phyloP scores from a whole-genome alignment of 2,888 invertebrate species.

The Acronicta psi region DNA sequence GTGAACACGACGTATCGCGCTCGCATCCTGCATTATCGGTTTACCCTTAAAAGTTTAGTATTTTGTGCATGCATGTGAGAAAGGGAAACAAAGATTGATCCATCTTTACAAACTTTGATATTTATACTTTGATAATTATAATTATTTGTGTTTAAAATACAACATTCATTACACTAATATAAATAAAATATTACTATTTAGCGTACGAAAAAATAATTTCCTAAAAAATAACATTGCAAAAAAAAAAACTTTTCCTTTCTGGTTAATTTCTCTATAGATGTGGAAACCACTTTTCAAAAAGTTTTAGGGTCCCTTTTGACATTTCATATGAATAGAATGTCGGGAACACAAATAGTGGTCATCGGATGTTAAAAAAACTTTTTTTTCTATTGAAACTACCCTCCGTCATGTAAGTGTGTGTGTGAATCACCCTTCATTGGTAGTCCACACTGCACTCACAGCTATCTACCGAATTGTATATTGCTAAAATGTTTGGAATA shows the following conservation, averaged over 20 bases:
- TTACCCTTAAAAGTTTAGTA: too few relatives aligned
- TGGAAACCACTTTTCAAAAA: background rate
- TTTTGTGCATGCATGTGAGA: too few relatives aligned
- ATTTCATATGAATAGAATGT: conserved; percentile 14
- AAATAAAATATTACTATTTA: too few relatives aligned
- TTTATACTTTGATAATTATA: too few relatives aligned
- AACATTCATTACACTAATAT: too few relatives aligned
- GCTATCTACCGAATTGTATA: conserved; percentile 3
- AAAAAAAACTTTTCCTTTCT: background rate
- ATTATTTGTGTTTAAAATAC: too few relatives aligned
- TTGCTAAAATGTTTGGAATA: too few relatives aligned
- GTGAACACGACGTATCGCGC: too few relatives aligned
- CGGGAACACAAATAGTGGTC: conserved; percentile 15
- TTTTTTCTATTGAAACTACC: conserved; percentile 30
- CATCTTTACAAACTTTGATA: too few relatives aligned
- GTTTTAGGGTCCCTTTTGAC: background rate
- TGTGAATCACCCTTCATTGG: conserved; percentile 26
- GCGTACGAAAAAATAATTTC: too few relatives aligned
- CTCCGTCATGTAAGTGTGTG: conserved; percentile 23
- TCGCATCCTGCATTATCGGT: too few relatives aligned
- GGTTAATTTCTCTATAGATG: background rate
- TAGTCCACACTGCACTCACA: conserved; percentile 26
- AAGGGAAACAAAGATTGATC: too few relatives aligned
- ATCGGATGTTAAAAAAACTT: conserved; percentile 16
- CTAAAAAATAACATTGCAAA: background rate